Evolutionary conservation across 2,113 vertebrate species (phyloP).

Genomic region (Mystacornis crossleyi): DNA sequence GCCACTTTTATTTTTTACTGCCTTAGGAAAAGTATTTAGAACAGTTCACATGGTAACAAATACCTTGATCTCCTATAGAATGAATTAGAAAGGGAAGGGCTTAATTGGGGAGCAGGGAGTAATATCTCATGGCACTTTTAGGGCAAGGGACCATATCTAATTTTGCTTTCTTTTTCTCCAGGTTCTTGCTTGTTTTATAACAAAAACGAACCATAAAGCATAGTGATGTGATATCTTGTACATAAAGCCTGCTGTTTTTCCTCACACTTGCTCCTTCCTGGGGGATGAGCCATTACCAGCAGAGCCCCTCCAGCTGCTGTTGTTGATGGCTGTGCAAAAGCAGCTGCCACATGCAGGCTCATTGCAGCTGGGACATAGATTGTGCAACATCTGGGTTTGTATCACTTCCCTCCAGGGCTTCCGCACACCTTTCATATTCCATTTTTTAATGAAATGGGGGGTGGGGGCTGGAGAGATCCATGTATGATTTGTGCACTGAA

Average conservation of each 20-base stretch:
- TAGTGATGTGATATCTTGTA: not conserved
- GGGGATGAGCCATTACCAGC: slow-evolving; percentile 4
- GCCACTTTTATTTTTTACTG: not conserved
- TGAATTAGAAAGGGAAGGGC: not conserved
- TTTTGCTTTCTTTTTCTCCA: slow-evolving; percentile 36
- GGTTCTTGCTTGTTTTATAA: slow-evolving; percentile 1
- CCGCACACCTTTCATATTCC: not conserved
- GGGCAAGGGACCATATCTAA: not conserved
- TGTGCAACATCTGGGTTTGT: not conserved
- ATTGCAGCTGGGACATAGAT: slow-evolving; percentile 7
- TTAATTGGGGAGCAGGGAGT: rapidly evolving
- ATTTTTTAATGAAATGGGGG: not conserved
- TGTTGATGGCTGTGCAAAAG: not conserved
- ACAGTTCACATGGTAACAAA: slow-evolving; percentile 24
- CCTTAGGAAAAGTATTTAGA: slow-evolving; percentile 13
- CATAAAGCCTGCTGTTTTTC: not conserved
- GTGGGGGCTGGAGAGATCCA: not conserved
- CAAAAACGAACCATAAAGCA: slow-evolving; percentile 10
- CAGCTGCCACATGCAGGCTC: not conserved
- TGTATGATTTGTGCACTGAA: not conserved
- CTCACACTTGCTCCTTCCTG: not conserved
- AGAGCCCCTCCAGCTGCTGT: slow-evolving; percentile 47
- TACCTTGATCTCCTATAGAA: not conserved
- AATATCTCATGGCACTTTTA: not conserved
- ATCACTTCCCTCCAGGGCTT: slow-evolving; percentile 2